phyloP scores from a whole-genome alignment of 2,888 invertebrate genomes.

The Eucera pruinosa region DNA sequence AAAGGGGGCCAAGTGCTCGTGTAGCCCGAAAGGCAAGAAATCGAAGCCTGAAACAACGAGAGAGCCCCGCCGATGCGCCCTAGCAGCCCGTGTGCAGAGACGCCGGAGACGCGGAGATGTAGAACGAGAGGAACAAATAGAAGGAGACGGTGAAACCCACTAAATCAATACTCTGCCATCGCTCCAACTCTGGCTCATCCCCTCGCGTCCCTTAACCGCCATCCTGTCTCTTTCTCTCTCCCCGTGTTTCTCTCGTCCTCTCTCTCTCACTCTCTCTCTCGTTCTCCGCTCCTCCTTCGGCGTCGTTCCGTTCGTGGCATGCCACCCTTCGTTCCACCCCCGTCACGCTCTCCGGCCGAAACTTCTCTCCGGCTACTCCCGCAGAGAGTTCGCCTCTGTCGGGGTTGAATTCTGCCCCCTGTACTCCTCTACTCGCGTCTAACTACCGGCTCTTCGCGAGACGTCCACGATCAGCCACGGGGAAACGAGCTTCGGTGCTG shows the following conservation, averaged over 20 bases:
- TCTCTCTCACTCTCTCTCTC: constrained; percentile 20
- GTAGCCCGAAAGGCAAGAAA: constrained; percentile 61
- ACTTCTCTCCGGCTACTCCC: constrained; percentile 80
- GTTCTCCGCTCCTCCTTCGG: constrained; percentile 55
- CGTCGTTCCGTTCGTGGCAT: constrained; percentile 74
- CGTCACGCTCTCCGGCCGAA: constrained; percentile 83
- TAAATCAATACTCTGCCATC: constrained; percentile 85
- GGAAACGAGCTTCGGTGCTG: constrained; percentile 18
- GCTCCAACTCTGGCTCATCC: constrained; percentile 83
- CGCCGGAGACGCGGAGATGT: constrained; percentile 78
- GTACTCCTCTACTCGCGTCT: constrained; percentile 12
- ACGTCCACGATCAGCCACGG: constrained; percentile 50
- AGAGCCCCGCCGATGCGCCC: constrained; percentile 68
- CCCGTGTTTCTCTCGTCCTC: constrained; percentile 14
- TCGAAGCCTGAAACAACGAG: constrained; percentile 68
- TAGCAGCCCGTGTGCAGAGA: constrained; percentile 65
- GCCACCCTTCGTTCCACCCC: constrained; percentile 81
- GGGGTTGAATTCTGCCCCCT: constrained; percentile 40
- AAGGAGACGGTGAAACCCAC: constrained; percentile 84
- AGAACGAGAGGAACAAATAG: constrained; percentile 83
- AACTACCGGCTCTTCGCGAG: constrained; percentile 41
- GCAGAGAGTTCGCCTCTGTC: constrained; percentile 77
- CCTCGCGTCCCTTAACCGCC: constrained; percentile 75
- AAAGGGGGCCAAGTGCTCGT: not conserved
- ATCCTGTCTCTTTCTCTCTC: constrained; percentile 42